These are phyloP conservation scores for Florisuga fusca DNA, from an alignment of 2,797 vertebrate genomes.

Conservation along the genomic window DNA sequence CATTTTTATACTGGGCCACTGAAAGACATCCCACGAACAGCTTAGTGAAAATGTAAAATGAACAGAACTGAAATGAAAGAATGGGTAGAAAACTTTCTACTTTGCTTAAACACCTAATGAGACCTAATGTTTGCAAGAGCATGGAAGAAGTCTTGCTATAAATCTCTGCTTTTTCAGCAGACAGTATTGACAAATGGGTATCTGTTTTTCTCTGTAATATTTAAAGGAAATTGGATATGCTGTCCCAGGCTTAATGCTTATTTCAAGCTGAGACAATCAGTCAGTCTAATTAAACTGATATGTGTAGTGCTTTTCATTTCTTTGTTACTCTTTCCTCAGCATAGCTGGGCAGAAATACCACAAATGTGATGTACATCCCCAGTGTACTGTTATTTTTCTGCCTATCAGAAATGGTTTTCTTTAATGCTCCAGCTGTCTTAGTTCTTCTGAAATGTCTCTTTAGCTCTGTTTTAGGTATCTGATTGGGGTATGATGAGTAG, in stretches of 20 bases:
- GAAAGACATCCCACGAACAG: neutral
- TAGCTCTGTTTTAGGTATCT: neutral
- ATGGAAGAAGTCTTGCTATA: neutral
- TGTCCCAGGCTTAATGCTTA: neutral
- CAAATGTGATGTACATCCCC: neutral
- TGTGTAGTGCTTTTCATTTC: neutral
- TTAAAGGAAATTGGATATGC: neutral
- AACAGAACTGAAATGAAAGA: neutral
- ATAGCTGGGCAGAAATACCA: neutral
- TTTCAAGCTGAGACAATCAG: neutral
- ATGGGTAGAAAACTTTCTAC: neutral
- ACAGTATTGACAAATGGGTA: neutral
- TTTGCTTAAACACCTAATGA: neutral
- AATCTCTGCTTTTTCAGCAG: neutral
- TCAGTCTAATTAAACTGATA: neutral
- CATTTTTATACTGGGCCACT: neutral
- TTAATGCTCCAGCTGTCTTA: neutral
- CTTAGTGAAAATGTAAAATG: neutral
- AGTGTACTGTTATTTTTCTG: neutral
- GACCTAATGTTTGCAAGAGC: neutral
- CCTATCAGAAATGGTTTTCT: neutral
- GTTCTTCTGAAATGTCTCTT: neutral
- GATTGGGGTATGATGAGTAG: neutral
- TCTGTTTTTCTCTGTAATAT: constrained; percentile 1
- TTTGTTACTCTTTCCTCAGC: neutral